These are phyloP conservation scores for Notothenia rossii DNA, from an alignment of 2,113 vertebrate species.

Conservation along the genomic window DNA sequence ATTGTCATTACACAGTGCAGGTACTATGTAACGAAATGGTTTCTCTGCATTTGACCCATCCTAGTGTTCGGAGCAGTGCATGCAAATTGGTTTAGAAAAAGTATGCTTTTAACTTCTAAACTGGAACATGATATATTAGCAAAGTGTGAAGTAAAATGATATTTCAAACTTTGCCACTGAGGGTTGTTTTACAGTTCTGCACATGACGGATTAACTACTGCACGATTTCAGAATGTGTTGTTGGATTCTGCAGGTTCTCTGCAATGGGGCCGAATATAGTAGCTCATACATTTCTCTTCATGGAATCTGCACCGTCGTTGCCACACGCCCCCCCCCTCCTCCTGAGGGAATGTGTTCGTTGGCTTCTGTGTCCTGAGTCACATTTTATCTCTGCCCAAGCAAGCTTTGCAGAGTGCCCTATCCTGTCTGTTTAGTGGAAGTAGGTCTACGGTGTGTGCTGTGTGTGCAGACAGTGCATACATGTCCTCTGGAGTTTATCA, in stretches of 20 bases:
- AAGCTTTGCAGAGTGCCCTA: slow-evolving; percentile 49
- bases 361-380: slow-evolving; percentile 69
- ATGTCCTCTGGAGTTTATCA: slow-evolving; percentile 28
- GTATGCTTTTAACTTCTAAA: too few species aligned
- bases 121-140: neutral
- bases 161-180: neutral
- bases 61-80: too few species aligned
- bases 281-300: slow-evolving; percentile 65
- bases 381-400: slow-evolving; percentile 57
- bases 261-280: slow-evolving; percentile 57
- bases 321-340: slow-evolving; percentile 13
- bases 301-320: slow-evolving; percentile 60
- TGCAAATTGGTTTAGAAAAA: too few species aligned
- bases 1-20: too few species aligned
- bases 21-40: too few species aligned
- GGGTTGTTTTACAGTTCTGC: neutral
- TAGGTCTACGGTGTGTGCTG: slow-evolving; percentile 18
- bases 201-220: neutral
- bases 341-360: slow-evolving; percentile 63
- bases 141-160: neutral
- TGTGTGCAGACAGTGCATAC: slow-evolving; percentile 1
- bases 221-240: neutral
- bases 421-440: slow-evolving; percentile 30
- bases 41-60: too few species aligned
- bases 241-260: slow-evolving; percentile 38